Percentiles rank a stretch among this genome's conserved stretches.
These are phyloP conservation scores for Hydrochoerus hydrochaeris DNA, from an alignment of 2,113 vertebrate genomes.

Conservation along the genomic window DNA sequence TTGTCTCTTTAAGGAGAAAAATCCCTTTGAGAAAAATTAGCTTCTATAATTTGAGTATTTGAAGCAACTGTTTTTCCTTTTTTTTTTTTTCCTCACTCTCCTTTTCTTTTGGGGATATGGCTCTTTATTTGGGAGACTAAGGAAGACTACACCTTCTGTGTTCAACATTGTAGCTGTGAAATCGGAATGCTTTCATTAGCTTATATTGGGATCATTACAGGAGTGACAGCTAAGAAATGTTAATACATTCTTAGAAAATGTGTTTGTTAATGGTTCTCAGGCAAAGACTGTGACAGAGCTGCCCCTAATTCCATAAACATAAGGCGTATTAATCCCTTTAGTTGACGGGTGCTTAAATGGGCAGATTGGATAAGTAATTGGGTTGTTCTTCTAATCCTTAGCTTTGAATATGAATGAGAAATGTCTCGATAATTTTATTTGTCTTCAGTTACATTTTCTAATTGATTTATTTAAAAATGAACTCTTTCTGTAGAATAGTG, in stretches of 20 bases:
- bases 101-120: background rate
- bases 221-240: slow-evolving; percentile 80
- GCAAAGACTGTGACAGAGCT: slow-evolving; percentile 78
- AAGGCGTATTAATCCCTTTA: slow-evolving; percentile 84
- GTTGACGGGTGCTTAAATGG: slow-evolving; percentile 84
- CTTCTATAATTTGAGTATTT: slow-evolving; percentile 74
- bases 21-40: slow-evolving; percentile 63
- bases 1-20: slow-evolving; percentile 73
- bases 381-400: slow-evolving; percentile 83
- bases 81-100: background rate
- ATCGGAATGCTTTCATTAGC: slow-evolving; percentile 74
- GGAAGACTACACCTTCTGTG: background rate
- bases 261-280: slow-evolving; percentile 81
- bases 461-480: slow-evolving; percentile 84
- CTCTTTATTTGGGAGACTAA: background rate
- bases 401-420: slow-evolving; percentile 84
- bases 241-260: slow-evolving; percentile 80
- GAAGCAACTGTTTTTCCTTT: slow-evolving; percentile 38
- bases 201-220: slow-evolving; percentile 70
- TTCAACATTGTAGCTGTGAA: slow-evolving; percentile 55
- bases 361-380: slow-evolving; percentile 85
- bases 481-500: slow-evolving; percentile 70
- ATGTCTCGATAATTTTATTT: slow-evolving; percentile 84
- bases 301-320: slow-evolving; percentile 81
- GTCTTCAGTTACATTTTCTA: slow-evolving; percentile 78